Conservation (phyloP, 2,113 vertebrate species). For the Protomyctophum bolini region DNA sequence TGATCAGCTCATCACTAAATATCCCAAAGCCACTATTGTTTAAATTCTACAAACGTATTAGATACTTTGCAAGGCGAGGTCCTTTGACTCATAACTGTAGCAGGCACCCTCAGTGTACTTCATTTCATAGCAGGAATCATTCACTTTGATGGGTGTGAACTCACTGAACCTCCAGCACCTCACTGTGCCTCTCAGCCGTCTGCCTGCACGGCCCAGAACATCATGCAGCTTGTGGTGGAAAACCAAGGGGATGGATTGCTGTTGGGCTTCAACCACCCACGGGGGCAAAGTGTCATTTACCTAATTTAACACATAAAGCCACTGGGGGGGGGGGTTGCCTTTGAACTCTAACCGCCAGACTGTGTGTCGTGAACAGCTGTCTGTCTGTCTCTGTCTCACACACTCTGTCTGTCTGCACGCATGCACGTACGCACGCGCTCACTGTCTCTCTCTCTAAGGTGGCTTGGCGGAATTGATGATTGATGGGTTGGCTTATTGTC, state of each 20-base stretch:
- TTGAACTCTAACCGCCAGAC: conserved; percentile 40
- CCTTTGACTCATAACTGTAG: too few relatives aligned
- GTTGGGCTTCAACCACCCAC: conserved; percentile 58
- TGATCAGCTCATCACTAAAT: too few relatives aligned
- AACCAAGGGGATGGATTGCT: conserved; percentile 50
- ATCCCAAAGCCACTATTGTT: too few relatives aligned
- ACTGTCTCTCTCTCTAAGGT: conserved; percentile 13
- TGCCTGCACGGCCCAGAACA: too few relatives aligned
- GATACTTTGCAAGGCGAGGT: too few relatives aligned
- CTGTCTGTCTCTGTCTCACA: conserved; percentile 32
- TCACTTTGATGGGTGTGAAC: conserved; percentile 35
- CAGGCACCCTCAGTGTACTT: too few relatives aligned
- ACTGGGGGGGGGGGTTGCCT: conserved; percentile 28
- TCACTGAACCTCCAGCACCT: conserved; percentile 45
- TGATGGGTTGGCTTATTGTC: conserved; percentile 36
- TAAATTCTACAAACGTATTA: too few relatives aligned
- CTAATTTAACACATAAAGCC: conserved; percentile 69
- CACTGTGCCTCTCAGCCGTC: not conserved
- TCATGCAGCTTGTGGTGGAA: conserved; percentile 43
- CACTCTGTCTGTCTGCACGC: not conserved
- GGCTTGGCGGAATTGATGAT: conserved; percentile 37
- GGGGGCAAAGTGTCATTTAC: conserved; percentile 70
- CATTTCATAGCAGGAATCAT: not conserved
- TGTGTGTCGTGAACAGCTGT: conserved; percentile 44
- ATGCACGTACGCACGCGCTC: too few relatives aligned